Conservation (phyloP, 2,888 invertebrate species). For the Diloba caeruleocephala region DNA sequence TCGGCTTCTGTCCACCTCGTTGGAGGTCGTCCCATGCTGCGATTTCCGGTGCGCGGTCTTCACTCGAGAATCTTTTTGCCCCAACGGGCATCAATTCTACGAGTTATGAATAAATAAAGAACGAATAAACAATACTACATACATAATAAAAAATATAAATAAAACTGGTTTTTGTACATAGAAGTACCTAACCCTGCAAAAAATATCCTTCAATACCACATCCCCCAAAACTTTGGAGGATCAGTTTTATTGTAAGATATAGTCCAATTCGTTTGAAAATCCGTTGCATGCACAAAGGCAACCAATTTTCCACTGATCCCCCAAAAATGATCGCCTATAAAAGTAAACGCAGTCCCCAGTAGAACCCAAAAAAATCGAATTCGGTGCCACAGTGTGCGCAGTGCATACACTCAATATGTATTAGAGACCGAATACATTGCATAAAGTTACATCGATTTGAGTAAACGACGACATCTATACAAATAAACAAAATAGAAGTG, state of each 20-base stretch:
- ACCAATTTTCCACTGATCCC: constrained; percentile 83
- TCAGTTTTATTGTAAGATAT: constrained; percentile 73
- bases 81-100: no score
- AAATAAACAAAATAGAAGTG: no score
- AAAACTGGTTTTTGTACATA: constrained; percentile 14
- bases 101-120: no score
- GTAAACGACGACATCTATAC: constrained; percentile 4
- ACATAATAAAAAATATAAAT: no score
- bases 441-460: constrained; percentile 16
- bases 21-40: no score
- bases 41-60: no score
- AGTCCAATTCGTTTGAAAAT: constrained; percentile 70
- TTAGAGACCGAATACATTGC: constrained; percentile 50
- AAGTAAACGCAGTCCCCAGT: constrained; percentile 75
- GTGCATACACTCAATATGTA: constrained; percentile 69
- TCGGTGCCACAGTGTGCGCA: constrained; percentile 71
- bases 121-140: not conserved
- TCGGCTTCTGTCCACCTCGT: no score
- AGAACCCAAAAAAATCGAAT: constrained; percentile 76
- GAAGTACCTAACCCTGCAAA: constrained; percentile 31
- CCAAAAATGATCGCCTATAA: constrained; percentile 81
- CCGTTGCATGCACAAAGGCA: constrained; percentile 72
- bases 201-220: constrained; percentile 53
- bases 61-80: no score
- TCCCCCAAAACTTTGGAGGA: constrained; percentile 53